Percentiles rank a stretch among this genome's conserved stretches.
These are phyloP conservation scores for Chromobotia macracanthus DNA, from an alignment of 2,797 vertebrate species.

Conservation along the genomic window DNA sequence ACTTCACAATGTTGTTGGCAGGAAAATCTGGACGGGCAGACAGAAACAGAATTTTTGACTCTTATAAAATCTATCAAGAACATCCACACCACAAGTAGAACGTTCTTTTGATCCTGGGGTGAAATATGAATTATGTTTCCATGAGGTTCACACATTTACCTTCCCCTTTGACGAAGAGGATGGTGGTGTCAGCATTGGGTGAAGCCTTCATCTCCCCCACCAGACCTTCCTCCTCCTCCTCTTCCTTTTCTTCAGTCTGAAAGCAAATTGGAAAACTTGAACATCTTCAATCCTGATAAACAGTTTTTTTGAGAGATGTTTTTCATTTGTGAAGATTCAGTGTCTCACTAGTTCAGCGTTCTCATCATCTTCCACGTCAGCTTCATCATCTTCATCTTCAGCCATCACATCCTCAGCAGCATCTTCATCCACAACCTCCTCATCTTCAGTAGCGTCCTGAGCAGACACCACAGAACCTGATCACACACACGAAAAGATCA, in stretches of 20 bases:
- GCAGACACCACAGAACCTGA: constrained; percentile 78
- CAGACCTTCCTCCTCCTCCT: constrained; percentile 84
- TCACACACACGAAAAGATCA: constrained; percentile 3
- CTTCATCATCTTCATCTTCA: constrained; percentile 96
- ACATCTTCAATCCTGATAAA: not conserved
- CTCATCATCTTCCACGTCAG: constrained; percentile 96
- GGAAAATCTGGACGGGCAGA: constrained; percentile 84
- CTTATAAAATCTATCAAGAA: not conserved
- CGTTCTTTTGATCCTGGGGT: not conserved
- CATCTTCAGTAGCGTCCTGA: constrained; percentile 93
- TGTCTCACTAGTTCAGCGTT: constrained; percentile 88
- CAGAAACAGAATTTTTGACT: no score
- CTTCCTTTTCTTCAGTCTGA: constrained; percentile 92
- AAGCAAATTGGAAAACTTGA: not conserved
- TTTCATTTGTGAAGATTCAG: constrained; percentile 12
- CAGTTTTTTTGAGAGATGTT: not conserved
- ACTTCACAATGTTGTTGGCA: constrained; percentile 96
- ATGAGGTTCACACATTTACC: constrained; percentile 72
- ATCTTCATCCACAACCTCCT: constrained; percentile 91
- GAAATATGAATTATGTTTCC: not conserved
- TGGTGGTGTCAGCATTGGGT: constrained; percentile 94
- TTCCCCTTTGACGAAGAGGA: constrained; percentile 96
- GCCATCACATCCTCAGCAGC: constrained; percentile 64
- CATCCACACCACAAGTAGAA: not conserved
- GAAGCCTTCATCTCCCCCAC: constrained; percentile 94